These are phyloP conservation scores for Xestoiulus laeticollis DNA, from an alignment of 2,888 invertebrate species.

Conservation along the genomic window DNA sequence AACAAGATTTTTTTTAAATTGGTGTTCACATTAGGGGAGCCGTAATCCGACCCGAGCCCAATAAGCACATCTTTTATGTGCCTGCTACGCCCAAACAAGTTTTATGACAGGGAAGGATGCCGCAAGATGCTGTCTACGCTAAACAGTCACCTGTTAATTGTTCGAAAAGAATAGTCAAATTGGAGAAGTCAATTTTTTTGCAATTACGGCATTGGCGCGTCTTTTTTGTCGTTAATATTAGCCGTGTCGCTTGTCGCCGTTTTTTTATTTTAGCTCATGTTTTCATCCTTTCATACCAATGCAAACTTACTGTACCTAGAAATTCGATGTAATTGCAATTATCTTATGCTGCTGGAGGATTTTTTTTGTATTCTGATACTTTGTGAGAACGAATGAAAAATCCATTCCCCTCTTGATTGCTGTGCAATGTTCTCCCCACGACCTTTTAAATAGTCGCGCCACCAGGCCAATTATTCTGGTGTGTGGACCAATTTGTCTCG, in stretches of 20 bases:
- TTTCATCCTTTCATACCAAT: not conserved
- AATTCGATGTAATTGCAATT: not conserved
- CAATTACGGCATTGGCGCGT: not conserved
- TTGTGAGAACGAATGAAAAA: not conserved
- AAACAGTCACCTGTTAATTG: not conserved
- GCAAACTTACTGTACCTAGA: conserved; percentile 24
- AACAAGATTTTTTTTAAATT: conserved; percentile 37
- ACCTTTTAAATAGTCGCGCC: too few species aligned
- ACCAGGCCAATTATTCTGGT: too few species aligned
- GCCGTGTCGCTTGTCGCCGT: not conserved
- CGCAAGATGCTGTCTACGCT: conserved; percentile 32
- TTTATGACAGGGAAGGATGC: conserved; percentile 7
- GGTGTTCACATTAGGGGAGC: conserved; percentile 30
- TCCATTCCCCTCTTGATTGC: not conserved
- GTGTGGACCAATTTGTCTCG: too few species aligned
- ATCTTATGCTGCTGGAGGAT: not conserved
- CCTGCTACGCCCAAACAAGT: conserved; percentile 28
- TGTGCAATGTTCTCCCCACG: too few species aligned
- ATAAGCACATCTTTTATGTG: conserved; percentile 28
- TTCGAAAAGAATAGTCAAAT: conserved; percentile 17
- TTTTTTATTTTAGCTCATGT: conserved; percentile 12
- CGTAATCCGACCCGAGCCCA: conserved; percentile 34
- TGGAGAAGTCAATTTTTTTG: not conserved
- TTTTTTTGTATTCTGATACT: not conserved
- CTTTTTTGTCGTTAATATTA: not conserved